Percentiles rank a stretch among this genome's conserved stretches.
Evolutionary conservation across 2,113 vertebrate species (phyloP).

Genomic region (Pseudonaja textilis): DNA sequence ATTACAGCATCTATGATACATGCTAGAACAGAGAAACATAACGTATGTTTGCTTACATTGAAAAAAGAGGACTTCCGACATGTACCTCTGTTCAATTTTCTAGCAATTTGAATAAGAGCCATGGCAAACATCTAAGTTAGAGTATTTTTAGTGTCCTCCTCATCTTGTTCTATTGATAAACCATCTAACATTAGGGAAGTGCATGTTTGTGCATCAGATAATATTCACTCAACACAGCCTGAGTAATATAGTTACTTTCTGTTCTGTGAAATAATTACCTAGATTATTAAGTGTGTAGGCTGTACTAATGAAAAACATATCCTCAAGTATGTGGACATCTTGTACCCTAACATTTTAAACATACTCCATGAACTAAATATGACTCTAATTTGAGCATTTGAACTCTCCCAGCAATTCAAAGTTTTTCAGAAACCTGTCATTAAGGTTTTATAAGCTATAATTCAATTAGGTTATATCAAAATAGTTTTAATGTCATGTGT

Average conservation of each 20-base stretch:
- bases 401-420: not conserved
- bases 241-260: not conserved
- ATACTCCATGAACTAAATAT: not conserved
- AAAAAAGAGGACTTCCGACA: not conserved
- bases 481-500: not conserved
- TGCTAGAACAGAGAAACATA: not conserved
- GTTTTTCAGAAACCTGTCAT: not conserved
- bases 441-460: not conserved
- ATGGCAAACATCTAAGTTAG: not conserved
- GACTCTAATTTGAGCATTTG: not conserved
- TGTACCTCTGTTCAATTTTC: not conserved
- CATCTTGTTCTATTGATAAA: not conserved
- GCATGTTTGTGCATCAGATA: not conserved
- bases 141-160: not conserved
- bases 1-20: not conserved
- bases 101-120: not conserved
- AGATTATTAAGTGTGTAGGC: not conserved
- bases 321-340: not conserved
- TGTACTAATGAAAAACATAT: not conserved
- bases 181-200: not conserved
- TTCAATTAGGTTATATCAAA: slow-evolving; percentile 1
- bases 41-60: not conserved
- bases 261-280: not conserved
- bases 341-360: not conserved
- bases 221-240: not conserved